Base-by-base conservation (phyloP, 1,140 invertebrate species). In the Colletes latitarsis region DNA sequence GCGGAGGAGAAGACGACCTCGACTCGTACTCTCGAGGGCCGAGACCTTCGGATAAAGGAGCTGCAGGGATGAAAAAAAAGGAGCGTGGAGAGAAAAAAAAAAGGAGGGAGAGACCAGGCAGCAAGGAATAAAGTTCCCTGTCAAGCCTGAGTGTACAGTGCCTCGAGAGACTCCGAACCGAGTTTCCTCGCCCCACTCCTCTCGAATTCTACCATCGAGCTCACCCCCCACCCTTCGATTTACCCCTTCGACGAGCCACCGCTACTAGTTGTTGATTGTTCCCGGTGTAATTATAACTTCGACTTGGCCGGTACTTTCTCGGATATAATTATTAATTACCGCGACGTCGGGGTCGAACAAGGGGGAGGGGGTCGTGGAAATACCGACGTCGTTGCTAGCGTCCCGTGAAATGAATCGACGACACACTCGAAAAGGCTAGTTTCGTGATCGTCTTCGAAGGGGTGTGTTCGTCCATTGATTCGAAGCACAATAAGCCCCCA, bases 301-400 rank as follows among this genome's bases (percentile, higher is more conserved):
- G 83, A 78, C 83, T 82, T 73, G 72, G 67, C 67, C 72, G 63
- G 55, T 64, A 78, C 75, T 71, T 81, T 69, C 82, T 63, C 77
- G 70, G 80, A 90, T 90, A 88, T 89, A 89, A 90, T 90, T 90
- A 90, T 90, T 89, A 90, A 90, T 90, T 90, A 90, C 81, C 67
- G 75, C 73, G 77, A 77, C 70, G 68, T 64, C 67, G 60, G 9
- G 30, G 41, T 17, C 49, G 21, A 21, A 6, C 17, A 39, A 21
- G 21, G 43, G n/a, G 46, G 15, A 41, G 52, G 62, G 14, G 12
- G 52, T 58, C 53, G n/a, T 63, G 17, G 67, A 62, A 75, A 55
- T 30, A 57, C 46, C 52, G 39, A 58, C 39, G 17, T 63, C 17
- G 60, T 53, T 49, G 15, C 57, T 68, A 5, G 30, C 21, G 52